Conservation (phyloP, 2,113 vertebrate genomes). For the Phasianus colchicus region DNA sequence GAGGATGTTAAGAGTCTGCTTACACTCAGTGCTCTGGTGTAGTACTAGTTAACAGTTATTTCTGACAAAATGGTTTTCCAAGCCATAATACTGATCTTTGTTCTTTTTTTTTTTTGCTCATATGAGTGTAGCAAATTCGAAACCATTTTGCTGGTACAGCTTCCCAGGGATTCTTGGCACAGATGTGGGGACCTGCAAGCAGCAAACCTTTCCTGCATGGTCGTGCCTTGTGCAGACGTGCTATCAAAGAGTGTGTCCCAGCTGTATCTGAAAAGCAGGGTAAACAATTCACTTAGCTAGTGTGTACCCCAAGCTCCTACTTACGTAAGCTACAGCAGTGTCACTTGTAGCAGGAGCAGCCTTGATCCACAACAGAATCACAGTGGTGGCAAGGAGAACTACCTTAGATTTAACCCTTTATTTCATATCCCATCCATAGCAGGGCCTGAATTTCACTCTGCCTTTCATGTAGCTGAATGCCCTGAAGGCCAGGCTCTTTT, state of each 20-base stretch:
- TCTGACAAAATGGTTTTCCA: slow-evolving; percentile 28
- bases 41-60: neutral
- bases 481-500: neutral
- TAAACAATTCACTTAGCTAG: neutral
- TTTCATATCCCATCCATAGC: neutral
- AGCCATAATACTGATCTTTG: neutral
- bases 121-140: neutral
- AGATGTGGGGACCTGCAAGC: neutral
- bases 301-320: neutral
- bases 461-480: neutral
- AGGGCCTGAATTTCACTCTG: neutral
- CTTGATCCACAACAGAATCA: neutral
- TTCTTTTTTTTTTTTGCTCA: neutral
- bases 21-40: neutral
- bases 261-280: neutral
- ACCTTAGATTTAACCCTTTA: neutral
- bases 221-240: neutral
- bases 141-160: neutral
- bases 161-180: neutral
- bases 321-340: neutral
- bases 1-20: neutral
- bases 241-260: neutral
- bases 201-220: neutral
- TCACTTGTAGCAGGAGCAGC: neutral
- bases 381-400: neutral